Percentiles rank a stretch among this genome's conserved stretches.
These are phyloP conservation scores for Leptinotarsa lineolata DNA, from an alignment of 1,140 invertebrate species.

Conservation along the genomic window DNA sequence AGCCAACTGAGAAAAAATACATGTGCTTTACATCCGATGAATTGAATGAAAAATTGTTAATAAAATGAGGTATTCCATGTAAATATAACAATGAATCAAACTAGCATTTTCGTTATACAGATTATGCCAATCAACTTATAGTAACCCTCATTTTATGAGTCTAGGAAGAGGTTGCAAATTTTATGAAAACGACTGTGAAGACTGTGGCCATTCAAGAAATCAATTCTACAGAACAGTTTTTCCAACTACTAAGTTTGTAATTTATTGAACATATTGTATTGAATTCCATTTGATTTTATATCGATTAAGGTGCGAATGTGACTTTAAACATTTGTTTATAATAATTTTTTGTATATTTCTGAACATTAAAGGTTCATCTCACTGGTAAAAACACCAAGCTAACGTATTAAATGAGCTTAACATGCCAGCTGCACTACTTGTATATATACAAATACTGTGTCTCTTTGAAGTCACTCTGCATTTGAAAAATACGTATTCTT, in stretches of 20 bases:
- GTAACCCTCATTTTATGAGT: no score
- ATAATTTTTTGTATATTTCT: constrained; percentile 42
- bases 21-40: no score
- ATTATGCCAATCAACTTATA: no score
- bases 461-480: not conserved
- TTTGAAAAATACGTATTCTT: no score
- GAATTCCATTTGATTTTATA: constrained; percentile 18
- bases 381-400: constrained; percentile 53
- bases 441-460: constrained; percentile 29
- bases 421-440: constrained; percentile 43
- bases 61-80: no score
- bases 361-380: constrained; percentile 46
- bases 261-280: constrained; percentile 15
- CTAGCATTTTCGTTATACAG: no score
- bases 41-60: no score
- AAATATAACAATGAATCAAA: no score
- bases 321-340: constrained; percentile 21
- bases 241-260: not conserved
- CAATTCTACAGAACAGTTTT: constrained; percentile 27
- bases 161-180: no score
- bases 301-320: not conserved
- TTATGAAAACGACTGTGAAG: no score
- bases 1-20: no score
- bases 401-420: constrained; percentile 48
- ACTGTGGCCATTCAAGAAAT: not conserved